Base-by-base conservation (phyloP, 2,797 vertebrate genomes). In the Phylloscopus collybita region DNA sequence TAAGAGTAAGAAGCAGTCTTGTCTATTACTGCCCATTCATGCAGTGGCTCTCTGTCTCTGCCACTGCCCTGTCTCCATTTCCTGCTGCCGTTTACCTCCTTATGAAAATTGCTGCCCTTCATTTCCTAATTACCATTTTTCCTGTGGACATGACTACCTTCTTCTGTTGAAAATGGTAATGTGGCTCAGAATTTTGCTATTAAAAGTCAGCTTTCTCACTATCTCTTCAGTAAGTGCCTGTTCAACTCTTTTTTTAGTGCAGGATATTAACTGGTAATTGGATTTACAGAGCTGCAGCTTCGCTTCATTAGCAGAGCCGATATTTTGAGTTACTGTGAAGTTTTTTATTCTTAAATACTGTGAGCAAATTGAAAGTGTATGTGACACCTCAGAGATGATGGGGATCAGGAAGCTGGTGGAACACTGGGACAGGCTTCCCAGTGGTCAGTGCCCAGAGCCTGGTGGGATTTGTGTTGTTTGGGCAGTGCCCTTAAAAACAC, bases 11-110 rank as follows among this genome's bases (percentile, higher is more conserved):
- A 61, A 90, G 16, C 45, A 74, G 18, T 62, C 16, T 34, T 47
- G 26, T 0, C 0, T 26, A 2, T 69, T 38, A 6, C 16, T 44
- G 71, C 13, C 51, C 69, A 11, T 45, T 67, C 38, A 3, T n/a
- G 19, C 36, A 76, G 34, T 54, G 56, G 10, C 22, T 20, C 22
- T 94, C 26, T 76, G 36, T 22, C 27, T 90, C 26, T 83, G 40
- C 47, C 13, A 13, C 51, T 73, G 38, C 36, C 44, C 53, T 78
- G 40, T 61, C 36, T 59, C 40, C 49, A 1, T 49, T 54, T 86
- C 45, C n/a, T 45, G 11, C 30, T 60, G 26, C 45, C 23, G 4
- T 11, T 65, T 69, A 22, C 6, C 50, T 92, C 47, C 32, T 67
- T 50, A 4, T 0, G 9, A 40, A 80, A 74, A 81, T 29, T 69